phyloP scores from a whole-genome alignment of 2,888 invertebrate species.

The Aleiodes alternator region DNA sequence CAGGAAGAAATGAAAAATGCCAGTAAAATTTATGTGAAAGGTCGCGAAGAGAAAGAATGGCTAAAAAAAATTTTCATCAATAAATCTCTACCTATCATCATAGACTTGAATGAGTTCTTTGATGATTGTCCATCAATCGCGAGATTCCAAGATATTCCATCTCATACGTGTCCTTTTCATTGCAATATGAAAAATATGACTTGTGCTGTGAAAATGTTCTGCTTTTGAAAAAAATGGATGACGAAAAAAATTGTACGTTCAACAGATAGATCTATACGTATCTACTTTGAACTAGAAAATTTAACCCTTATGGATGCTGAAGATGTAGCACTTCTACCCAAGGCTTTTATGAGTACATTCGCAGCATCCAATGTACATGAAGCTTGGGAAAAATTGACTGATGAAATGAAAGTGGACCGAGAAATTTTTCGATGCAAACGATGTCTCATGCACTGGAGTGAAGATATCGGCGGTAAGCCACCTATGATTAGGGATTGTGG shows the following conservation, averaged over 20 bases:
- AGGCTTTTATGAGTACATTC: neutral
- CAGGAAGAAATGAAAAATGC: too few relatives aligned
- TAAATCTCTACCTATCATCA: too few relatives aligned
- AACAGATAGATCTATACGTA: neutral
- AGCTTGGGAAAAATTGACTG: constrained; percentile 3
- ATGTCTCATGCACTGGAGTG: too few relatives aligned
- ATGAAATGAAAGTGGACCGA: neutral
- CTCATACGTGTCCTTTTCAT: too few relatives aligned
- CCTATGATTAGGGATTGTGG: neutral
- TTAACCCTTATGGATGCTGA: neutral
- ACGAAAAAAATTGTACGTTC: neutral
- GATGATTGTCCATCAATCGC: too few relatives aligned
- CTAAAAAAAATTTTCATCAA: too few relatives aligned
- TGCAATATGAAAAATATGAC: neutral
- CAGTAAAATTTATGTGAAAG: too few relatives aligned
- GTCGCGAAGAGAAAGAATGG: too few relatives aligned
- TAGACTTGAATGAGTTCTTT: too few relatives aligned
- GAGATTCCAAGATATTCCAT: too few relatives aligned
- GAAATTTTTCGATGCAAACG: too few relatives aligned
- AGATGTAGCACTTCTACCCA: neutral
- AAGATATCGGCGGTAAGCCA: too few relatives aligned
- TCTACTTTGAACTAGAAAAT: neutral
- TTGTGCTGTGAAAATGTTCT: neutral
- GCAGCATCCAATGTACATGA: neutral
- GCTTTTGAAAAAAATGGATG: neutral